Percentiles rank a stretch among this genome's conserved stretches.
Evolutionary conservation across 2,797 vertebrate species (phyloP).

Genomic region (Mus spretus): DNA sequence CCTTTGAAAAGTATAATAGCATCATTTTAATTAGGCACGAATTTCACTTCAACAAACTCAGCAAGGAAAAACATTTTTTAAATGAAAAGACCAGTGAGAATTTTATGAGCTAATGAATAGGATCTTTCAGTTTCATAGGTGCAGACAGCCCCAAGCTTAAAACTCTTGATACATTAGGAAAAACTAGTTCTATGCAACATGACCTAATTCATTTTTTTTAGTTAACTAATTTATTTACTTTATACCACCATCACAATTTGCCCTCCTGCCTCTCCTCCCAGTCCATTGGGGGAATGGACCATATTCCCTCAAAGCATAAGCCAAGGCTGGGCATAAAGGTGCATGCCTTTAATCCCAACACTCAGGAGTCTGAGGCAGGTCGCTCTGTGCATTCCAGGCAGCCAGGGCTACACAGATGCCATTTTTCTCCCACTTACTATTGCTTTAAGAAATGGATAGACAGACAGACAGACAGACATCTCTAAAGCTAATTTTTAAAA

Average conservation of each 20-base stretch:
- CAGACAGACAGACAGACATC: background rate
- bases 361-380: background rate
- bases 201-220: conserved; percentile 39
- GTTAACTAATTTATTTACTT: background rate
- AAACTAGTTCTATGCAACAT: background rate
- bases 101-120: background rate
- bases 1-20: background rate
- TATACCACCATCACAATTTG: background rate
- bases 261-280: background rate
- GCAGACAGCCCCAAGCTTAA: background rate
- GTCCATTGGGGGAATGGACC: background rate
- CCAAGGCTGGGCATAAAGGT: background rate
- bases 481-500: background rate
- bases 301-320: background rate
- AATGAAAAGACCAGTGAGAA: background rate
- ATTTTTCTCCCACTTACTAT: background rate
- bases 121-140: background rate
- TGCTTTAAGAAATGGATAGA: background rate
- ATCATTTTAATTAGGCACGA: background rate
- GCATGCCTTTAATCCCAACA: background rate
- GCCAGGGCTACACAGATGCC: background rate
- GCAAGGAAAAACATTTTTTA: background rate
- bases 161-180: background rate
- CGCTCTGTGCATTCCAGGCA: background rate
- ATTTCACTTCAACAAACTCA: background rate